Evolutionary conservation across 2,888 invertebrate species (phyloP).

Genomic region (Allolobophora icterica): DNA sequence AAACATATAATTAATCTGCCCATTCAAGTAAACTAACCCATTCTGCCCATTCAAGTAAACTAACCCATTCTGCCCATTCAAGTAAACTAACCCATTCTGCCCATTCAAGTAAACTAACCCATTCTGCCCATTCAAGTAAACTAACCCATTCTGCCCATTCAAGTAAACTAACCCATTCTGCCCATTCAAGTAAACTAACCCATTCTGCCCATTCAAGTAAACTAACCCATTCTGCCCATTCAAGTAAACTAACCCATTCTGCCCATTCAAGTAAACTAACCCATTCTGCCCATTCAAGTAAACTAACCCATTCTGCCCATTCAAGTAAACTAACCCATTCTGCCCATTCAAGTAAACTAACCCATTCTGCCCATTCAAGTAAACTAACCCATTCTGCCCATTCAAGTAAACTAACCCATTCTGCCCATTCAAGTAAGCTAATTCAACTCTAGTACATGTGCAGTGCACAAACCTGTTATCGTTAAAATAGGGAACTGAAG

Average conservation of each 20-base stretch:
- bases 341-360: background rate
- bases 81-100: background rate
- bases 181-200: background rate
- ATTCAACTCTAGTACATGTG: background rate
- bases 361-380: background rate
- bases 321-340: background rate
- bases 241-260: background rate
- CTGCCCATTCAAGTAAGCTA: background rate
- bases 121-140: background rate
- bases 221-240: background rate
- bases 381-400: background rate
- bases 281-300: background rate
- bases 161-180: background rate
- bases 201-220: background rate
- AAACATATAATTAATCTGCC: background rate
- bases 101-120: background rate
- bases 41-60: background rate
- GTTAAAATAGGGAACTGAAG: background rate
- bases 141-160: background rate
- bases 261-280: background rate
- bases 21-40: background rate
- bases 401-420: background rate
- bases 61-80: background rate
- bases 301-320: background rate
- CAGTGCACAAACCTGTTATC: background rate